phyloP scores from a whole-genome alignment of 2,888 invertebrate species.

The Teleiodes luculella region DNA sequence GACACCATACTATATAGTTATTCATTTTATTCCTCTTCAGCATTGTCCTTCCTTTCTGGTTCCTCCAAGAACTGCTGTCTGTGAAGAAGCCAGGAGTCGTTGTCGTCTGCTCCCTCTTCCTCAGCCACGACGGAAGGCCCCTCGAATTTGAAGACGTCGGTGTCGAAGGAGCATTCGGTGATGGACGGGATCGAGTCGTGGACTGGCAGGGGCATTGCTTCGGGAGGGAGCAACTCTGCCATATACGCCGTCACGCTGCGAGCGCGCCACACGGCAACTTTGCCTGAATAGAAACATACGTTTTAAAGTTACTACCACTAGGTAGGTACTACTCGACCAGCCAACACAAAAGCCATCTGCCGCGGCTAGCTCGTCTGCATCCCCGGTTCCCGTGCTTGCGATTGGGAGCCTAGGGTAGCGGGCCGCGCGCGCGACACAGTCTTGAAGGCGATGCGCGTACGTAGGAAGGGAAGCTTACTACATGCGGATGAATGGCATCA shows the following conservation, averaged over 20 bases:
- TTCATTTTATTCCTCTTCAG: not conserved
- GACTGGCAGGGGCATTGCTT: conserved; percentile 82
- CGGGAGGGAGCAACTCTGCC: conserved; percentile 83
- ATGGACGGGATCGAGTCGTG: conserved; percentile 81
- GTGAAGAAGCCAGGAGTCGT: conserved; percentile 67
- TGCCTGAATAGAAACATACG: conserved; percentile 38
- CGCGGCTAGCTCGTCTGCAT: no score
- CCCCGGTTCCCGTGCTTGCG: no score
- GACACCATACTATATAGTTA: no score
- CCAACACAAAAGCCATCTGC: no score
- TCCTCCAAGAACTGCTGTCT: conserved; percentile 66
- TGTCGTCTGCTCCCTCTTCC: conserved; percentile 61
- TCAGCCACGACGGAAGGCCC: conserved; percentile 47
- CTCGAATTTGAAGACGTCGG: conserved; percentile 66
- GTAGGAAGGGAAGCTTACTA: no score
- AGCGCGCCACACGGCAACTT: conserved; percentile 82
- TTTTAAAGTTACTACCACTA: not conserved
- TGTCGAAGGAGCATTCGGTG: conserved; percentile 52
- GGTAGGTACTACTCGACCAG: no score
- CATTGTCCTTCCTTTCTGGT: conserved; percentile 36
- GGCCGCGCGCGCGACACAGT: no score
- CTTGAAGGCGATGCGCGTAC: no score
- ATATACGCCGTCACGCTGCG: conserved; percentile 83
- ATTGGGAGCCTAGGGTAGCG: no score
- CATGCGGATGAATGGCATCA: no score